Conservation (phyloP, 2,888 invertebrate species). For the Adelphocoris suturalis region DNA sequence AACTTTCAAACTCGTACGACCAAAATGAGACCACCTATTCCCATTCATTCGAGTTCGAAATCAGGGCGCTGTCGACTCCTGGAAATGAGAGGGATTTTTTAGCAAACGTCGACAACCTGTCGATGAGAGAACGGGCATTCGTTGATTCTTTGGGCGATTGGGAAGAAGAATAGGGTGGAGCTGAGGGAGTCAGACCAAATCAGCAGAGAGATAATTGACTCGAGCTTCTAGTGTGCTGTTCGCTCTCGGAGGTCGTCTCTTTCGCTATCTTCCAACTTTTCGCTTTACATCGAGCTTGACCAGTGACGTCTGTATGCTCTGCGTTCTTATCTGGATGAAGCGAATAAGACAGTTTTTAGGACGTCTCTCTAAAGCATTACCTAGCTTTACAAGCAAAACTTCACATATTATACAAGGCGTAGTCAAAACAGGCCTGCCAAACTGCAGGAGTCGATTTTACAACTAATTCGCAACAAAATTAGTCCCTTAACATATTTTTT, state of each 20-base stretch:
- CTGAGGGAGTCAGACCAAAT: neutral
- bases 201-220: neutral
- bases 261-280: slow-evolving; percentile 3
- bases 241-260: neutral
- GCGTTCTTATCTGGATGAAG: neutral
- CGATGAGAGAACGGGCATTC: neutral
- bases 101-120: neutral
- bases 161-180: neutral
- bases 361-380: too few relatives aligned
- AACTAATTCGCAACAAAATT: too few relatives aligned
- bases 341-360: neutral
- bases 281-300: neutral
- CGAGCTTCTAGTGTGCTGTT: neutral
- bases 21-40: neutral
- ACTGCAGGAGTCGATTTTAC: too few relatives aligned
- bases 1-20: too few relatives aligned
- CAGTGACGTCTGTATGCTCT: neutral
- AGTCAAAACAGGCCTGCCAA: too few relatives aligned
- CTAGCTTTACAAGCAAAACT: too few relatives aligned
- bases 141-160: neutral
- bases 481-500: too few relatives aligned
- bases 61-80: neutral
- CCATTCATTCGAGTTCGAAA: neutral
- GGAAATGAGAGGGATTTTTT: slow-evolving; percentile 13
- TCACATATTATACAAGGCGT: too few relatives aligned